A percentile compares a stretch with the other conserved stretches of the same genome.
phyloP scores from a whole-genome alignment of 1,140 invertebrate species.

The Ips typographus region DNA sequence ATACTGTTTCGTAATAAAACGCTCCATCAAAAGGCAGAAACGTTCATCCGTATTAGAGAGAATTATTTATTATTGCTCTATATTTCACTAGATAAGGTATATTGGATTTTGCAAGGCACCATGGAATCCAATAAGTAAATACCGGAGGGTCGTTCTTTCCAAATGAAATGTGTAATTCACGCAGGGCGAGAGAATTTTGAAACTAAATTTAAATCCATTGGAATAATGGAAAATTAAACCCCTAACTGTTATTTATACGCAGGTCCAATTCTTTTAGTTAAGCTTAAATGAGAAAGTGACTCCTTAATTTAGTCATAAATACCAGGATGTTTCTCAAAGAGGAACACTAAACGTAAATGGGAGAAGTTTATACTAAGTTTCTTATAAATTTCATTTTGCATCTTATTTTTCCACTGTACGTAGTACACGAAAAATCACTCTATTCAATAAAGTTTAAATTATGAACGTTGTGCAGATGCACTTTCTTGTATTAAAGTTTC shows the following conservation, averaged over 20 bases:
- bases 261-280: too few relatives aligned
- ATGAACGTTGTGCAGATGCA: slow-evolving; percentile 30
- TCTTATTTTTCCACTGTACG: slow-evolving; percentile 27
- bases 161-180: slow-evolving; percentile 44
- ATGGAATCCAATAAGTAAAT: slow-evolving; percentile 44
- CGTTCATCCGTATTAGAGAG: slow-evolving; percentile 34
- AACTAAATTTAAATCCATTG: slow-evolving; percentile 38
- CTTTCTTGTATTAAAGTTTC: slow-evolving; percentile 22
- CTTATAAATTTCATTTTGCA: slow-evolving; percentile 26
- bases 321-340: background rate
- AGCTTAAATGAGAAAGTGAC: too few relatives aligned
- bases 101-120: slow-evolving; percentile 39
- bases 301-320: too few relatives aligned
- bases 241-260: background rate
- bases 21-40: slow-evolving; percentile 31
- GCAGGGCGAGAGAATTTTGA: slow-evolving; percentile 30
- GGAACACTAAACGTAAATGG: slow-evolving; percentile 2
- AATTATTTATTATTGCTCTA: slow-evolving; percentile 43
- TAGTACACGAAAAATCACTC: slow-evolving; percentile 32
- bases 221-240: slow-evolving; percentile 24
- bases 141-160: slow-evolving; percentile 43
- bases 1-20: slow-evolving; percentile 35
- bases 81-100: slow-evolving; percentile 43
- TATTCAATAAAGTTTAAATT: slow-evolving; percentile 37
- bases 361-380: slow-evolving; percentile 31